A percentile compares a stretch with the other conserved stretches of the same genome.
phyloP scores from a whole-genome alignment of 64 coral and sea anemone genomes.

The Exaiptasia diaphana region DNA sequence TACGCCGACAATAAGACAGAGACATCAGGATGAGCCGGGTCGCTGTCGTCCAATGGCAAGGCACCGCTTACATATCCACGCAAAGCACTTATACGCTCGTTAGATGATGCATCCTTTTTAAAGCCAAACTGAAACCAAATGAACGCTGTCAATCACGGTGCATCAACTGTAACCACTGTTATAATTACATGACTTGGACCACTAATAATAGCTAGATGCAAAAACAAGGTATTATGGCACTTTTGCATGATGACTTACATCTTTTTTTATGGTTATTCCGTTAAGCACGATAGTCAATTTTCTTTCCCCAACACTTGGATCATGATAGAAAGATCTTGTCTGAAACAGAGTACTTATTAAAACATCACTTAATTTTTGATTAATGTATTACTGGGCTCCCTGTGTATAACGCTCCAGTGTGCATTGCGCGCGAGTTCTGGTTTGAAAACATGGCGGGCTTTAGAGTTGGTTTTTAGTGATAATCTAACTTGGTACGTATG shows the following conservation, averaged over 20 bases:
- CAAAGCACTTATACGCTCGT: not conserved
- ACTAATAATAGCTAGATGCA: too few species aligned
- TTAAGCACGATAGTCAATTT: constrained; percentile 5
- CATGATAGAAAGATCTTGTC: not conserved
- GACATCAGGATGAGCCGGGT: constrained; percentile 17
- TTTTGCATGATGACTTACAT: too few species aligned
- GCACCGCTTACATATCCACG: not conserved
- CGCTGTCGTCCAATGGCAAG: not conserved
- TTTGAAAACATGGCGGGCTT: too few species aligned
- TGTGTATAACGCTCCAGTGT: too few species aligned
- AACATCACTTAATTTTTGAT: not conserved
- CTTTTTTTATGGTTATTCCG: constrained; percentile 4
- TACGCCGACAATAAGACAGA: not conserved
- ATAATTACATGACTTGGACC: too few species aligned
- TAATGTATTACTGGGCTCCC: too few species aligned
- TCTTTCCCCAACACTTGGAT: constrained; percentile 9
- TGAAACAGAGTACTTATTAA: not conserved
- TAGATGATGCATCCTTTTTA: not conserved
- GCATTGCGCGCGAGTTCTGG: too few species aligned
- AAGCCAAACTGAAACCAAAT: not conserved
- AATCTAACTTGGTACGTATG: too few species aligned
- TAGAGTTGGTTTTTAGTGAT: too few species aligned
- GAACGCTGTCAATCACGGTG: too few species aligned
- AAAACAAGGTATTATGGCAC: too few species aligned
- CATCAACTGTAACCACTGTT: too few species aligned